A percentile compares a stretch with the other conserved stretches of the same genome.
Evolutionary conservation across 1,140 invertebrate species (phyloP).

Genomic region (Psilanteris sp.): DNA sequence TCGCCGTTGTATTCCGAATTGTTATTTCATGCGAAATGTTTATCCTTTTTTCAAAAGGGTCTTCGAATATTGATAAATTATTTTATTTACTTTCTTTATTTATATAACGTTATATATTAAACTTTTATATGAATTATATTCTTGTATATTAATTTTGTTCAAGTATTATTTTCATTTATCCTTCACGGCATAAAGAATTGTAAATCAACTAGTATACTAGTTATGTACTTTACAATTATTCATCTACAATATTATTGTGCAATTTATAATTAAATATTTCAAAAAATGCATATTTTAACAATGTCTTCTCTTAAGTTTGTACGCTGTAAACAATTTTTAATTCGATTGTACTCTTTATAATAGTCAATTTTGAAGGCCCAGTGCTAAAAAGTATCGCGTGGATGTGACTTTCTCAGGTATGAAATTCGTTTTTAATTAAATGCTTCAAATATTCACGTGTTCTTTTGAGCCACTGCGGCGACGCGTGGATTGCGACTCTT

Average conservation of each 20-base stretch:
- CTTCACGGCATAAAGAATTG: no score
- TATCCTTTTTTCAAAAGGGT: slow-evolving; percentile 36
- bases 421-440: slow-evolving; percentile 67
- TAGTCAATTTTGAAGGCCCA: slow-evolving; percentile 33
- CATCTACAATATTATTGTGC: no score
- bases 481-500: slow-evolving; percentile 47
- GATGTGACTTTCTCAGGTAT: slow-evolving; percentile 70
- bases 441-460: slow-evolving; percentile 71
- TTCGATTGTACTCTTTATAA: no score
- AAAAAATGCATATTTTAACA: no score
- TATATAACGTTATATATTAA: no score
- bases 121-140: no score
- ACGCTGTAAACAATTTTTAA: no score
- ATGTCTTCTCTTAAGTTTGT: no score
- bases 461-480: slow-evolving; percentile 65
- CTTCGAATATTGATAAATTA: slow-evolving; percentile 34
- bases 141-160: background rate
- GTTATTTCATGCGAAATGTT: slow-evolving; percentile 63
- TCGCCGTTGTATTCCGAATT: slow-evolving; percentile 53
- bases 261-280: no score
- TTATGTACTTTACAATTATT: no score
- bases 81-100: no score
- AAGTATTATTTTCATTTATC: background rate
- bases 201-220: no score
- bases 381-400: slow-evolving; percentile 71